Conservation (phyloP, 2,113 vertebrate genomes). For the Hystrix cristata region DNA sequence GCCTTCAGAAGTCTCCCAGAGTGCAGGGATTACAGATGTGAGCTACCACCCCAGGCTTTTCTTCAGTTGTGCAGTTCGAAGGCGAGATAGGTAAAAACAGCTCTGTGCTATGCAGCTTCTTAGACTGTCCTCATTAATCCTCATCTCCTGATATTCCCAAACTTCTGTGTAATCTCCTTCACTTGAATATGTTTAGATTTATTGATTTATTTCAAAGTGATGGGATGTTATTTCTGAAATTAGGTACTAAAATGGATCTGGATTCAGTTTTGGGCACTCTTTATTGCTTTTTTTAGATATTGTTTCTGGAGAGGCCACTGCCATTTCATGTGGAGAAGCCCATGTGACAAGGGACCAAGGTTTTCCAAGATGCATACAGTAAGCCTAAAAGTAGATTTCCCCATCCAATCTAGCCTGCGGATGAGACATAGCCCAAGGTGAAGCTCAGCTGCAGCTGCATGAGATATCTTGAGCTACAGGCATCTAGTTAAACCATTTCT, state of each 20-base stretch:
- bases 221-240: not conserved
- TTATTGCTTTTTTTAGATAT: not conserved
- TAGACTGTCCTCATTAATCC: not conserved
- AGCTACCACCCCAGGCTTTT: not conserved
- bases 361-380: not conserved
- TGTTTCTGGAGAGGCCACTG: not conserved
- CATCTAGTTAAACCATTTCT: not conserved
- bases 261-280: not conserved
- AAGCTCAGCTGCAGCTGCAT: not conserved
- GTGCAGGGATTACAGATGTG: not conserved
- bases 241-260: slow-evolving; percentile 6
- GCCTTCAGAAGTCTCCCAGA: not conserved
- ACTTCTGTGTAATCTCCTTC: not conserved
- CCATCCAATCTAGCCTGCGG: not conserved
- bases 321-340: not conserved
- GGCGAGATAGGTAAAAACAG: slow-evolving; percentile 11
- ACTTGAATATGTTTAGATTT: slow-evolving; percentile 8
- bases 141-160: not conserved
- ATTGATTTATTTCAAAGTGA: slow-evolving; percentile 12
- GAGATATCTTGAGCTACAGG: not conserved
- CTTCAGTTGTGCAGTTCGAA: slow-evolving; percentile 10
- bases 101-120: slow-evolving; percentile 9
- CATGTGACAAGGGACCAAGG: not conserved
- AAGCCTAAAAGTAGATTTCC: not conserved
- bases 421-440: not conserved